A percentile compares a stretch with the other conserved stretches of the same genome.
Conservation (phyloP, 2,888 invertebrate species). For the Neoaliturus tenellus region DNA sequence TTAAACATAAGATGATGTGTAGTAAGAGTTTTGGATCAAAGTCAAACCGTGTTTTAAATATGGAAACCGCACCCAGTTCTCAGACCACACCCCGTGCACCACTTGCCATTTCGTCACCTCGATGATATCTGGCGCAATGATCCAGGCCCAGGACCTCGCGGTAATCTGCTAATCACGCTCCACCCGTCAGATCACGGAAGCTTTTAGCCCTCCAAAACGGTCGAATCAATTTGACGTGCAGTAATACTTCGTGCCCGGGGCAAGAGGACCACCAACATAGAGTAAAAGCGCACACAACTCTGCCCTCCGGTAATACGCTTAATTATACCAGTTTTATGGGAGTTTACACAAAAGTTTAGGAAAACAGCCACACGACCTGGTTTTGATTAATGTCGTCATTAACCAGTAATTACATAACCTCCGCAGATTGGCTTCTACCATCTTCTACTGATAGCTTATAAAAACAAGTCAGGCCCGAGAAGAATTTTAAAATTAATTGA, state of each 20-base stretch:
- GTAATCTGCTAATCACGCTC: not conserved
- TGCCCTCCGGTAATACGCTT: not conserved
- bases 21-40: too few species aligned
- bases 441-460: not conserved
- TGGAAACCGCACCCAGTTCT: not conserved
- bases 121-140: not conserved
- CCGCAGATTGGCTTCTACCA: not conserved
- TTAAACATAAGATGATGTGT: too few species aligned
- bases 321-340: slow-evolving; percentile 18
- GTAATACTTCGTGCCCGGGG: not conserved
- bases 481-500: not conserved
- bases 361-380: not conserved
- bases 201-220: not conserved
- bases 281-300: not conserved
- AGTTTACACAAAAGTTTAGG: not conserved
- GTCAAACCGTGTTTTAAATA: too few species aligned
- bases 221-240: slow-evolving; percentile 7
- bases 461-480: not conserved
- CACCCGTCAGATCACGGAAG: not conserved
- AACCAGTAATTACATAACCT: slow-evolving; percentile 16
- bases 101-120: not conserved
- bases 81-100: not conserved
- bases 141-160: not conserved
- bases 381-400: slow-evolving; percentile 6
- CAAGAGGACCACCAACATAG: slow-evolving; percentile 1